Base-by-base conservation (phyloP, 2,888 invertebrate genomes). In the Myopa testacea region DNA sequence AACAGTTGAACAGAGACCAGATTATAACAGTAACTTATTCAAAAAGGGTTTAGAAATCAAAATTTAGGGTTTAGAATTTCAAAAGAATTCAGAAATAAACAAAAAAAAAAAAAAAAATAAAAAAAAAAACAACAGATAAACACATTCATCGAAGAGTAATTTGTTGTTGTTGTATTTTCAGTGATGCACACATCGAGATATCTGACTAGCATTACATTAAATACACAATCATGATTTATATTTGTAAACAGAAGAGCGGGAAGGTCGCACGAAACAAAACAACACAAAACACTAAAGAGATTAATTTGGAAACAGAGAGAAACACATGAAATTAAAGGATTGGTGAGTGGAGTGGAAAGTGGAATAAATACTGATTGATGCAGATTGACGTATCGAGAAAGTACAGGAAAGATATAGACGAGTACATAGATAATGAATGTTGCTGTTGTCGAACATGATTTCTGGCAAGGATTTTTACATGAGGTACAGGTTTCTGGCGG, bases 141-240 rank as follows among this genome's bases (percentile, higher is more conserved):
- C 52, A 72, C 60, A 76, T 52, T 65, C 69, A 70, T 65, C 40
- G 50, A 34, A 52, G 45, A 71, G 37, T 62, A 45, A 72, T 77
- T 75, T 72, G 34, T 65, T 63, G 78, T 81, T 82, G 81, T 74
- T 72, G 72, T 72, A 72, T 52, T 72, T 40, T 72, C 72, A 72
- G 72, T 62, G 50, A 74, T 52, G 74, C 63, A 45, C n/a, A 73
- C 73, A 73, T 73, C 45, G 50, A 73, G 73, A 74, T 45, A 10
- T 19, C 52, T 45, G 58, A 77, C 75, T 78, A 78, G 77, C 72
- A 78, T 76, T 60, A 80, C 77, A 79, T 79, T 67, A 76, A 75
- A 73, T 68, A 78, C 78, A 45, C 45, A 81, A 67, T 77, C n/a
- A 81, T n/a, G 37, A n/a, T 45, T 26, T 38, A 71, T 40, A 40